Conservation (phyloP, 2,113 vertebrate species). For the Laterallus jamaicensis region DNA sequence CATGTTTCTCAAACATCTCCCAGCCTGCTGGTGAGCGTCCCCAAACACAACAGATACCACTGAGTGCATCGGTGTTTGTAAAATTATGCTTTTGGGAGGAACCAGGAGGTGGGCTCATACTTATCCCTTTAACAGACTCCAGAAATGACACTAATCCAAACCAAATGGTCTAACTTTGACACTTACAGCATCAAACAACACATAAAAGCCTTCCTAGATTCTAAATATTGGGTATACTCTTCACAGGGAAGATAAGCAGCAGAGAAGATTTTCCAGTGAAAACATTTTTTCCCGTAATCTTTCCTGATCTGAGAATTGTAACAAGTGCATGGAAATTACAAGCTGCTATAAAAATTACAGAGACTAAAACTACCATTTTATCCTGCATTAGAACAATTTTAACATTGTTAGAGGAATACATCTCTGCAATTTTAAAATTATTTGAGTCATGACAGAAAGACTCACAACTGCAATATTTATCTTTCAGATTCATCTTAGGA, state of each 20-base stretch:
- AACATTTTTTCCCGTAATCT: slow-evolving; percentile 34
- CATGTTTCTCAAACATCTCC: background rate
- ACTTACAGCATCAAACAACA: slow-evolving; percentile 20
- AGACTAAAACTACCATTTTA: slow-evolving; percentile 81
- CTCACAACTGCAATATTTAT: slow-evolving; percentile 84
- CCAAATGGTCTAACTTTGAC: slow-evolving; percentile 21
- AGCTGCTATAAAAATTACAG: slow-evolving; percentile 80
- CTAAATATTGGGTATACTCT: slow-evolving; percentile 14
- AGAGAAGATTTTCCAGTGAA: slow-evolving; percentile 34
- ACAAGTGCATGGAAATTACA: slow-evolving; percentile 78
- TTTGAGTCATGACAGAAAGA: slow-evolving; percentile 82
- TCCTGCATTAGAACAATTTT: slow-evolving; percentile 81
- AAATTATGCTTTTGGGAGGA: background rate
- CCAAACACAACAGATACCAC: background rate
- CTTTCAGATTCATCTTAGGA: slow-evolving; percentile 75
- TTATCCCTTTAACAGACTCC: background rate
- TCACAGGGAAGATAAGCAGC: background rate
- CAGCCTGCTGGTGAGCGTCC: background rate
- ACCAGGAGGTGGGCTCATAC: background rate
- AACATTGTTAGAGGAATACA: slow-evolving; percentile 79
- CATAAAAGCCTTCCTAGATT: background rate
- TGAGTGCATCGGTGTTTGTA: background rate
- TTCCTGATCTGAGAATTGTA: slow-evolving; percentile 55
- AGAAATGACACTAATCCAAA: background rate
- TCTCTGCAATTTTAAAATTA: slow-evolving; percentile 83